These are phyloP conservation scores for Oryzias curvinotus DNA, from an alignment of 2,113 vertebrate genomes.

Conservation along the genomic window DNA sequence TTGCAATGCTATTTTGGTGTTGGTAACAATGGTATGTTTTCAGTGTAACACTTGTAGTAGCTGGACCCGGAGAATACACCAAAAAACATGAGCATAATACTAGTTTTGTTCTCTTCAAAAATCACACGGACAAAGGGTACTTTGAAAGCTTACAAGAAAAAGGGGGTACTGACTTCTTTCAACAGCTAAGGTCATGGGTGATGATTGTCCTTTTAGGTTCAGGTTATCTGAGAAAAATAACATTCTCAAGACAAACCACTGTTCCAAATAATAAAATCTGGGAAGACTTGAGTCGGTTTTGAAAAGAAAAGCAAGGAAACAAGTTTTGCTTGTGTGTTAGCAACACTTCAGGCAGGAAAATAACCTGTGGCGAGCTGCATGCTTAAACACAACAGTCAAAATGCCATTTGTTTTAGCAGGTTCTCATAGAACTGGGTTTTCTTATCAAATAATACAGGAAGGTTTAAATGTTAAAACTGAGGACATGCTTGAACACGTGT, in stretches of 20 bases:
- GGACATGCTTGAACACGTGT: conserved; percentile 3
- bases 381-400: conserved; percentile 11
- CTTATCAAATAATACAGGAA: no score
- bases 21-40: no score
- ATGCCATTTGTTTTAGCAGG: conserved; percentile 6
- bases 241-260: conserved; percentile 4
- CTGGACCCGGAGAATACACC: conserved; percentile 1
- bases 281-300: conserved; percentile 1
- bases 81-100: neutral
- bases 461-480: neutral
- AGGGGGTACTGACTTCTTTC: conserved; percentile 20
- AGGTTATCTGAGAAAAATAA: conserved; percentile 15
- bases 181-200: neutral
- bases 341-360: neutral
- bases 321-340: neutral
- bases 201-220: conserved; percentile 15
- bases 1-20: no score
- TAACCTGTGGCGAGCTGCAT: neutral
- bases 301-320: neutral
- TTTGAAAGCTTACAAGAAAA: conserved; percentile 12
- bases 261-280: neutral
- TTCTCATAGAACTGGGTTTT: neutral
- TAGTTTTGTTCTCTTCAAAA: neutral
- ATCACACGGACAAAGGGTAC: neutral
- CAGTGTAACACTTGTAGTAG: no score